These are phyloP conservation scores for Papilio polytes DNA, from an alignment of 1,140 invertebrate genomes.

Conservation along the genomic window DNA sequence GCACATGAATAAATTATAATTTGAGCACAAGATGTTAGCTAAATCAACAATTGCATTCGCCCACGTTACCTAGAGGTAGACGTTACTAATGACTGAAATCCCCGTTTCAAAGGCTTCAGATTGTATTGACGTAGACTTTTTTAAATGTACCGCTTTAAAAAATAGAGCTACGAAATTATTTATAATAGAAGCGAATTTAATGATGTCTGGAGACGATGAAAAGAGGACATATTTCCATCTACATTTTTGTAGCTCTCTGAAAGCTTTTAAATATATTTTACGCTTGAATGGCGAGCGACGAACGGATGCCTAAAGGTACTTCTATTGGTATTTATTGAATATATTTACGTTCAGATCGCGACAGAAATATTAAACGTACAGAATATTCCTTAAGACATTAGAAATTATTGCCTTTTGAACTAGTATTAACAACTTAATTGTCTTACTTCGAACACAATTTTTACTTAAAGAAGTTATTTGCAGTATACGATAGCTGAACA, in stretches of 20 bases:
- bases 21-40: neutral
- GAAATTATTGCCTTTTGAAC: conserved; percentile 16
- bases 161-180: conserved; percentile 30
- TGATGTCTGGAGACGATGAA: conserved; percentile 44
- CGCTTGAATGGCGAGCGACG: conserved; percentile 47
- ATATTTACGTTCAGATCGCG: conserved; percentile 33
- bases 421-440: neutral
- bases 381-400: neutral
- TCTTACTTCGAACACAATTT: neutral
- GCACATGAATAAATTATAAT: neutral
- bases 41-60: conserved; percentile 3
- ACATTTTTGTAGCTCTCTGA: conserved; percentile 54
- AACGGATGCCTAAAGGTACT: conserved; percentile 49
- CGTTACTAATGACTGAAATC: conserved; percentile 62
- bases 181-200: conserved; percentile 48
- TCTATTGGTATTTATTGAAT: conserved; percentile 40
- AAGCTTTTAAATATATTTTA: conserved; percentile 63
- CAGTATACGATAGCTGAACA: no score
- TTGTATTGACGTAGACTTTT: conserved; percentile 50
- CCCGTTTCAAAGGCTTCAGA: conserved; percentile 63
- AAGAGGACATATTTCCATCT: conserved; percentile 43
- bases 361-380: conserved; percentile 35
- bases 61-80: conserved; percentile 39
- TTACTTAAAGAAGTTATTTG: no score
- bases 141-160: neutral